Percentiles rank a stretch among this genome's conserved stretches.
Evolutionary conservation across 2,797 vertebrate genomes (phyloP).

Genomic region (Aplochiton taeniatus): DNA sequence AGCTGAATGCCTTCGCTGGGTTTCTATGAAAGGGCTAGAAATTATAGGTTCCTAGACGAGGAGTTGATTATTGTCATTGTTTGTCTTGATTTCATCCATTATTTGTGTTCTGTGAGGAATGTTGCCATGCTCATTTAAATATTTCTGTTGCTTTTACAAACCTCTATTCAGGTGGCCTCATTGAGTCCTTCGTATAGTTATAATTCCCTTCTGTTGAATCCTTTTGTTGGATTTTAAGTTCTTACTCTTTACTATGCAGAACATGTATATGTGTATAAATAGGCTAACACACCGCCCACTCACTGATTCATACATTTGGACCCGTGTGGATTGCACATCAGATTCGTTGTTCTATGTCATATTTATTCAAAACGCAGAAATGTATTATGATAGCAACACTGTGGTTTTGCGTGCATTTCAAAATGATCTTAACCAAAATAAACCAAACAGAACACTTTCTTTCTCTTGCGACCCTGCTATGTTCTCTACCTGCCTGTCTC

Average conservation of each 20-base stretch:
- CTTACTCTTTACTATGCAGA: not conserved
- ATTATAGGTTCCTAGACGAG: too few species aligned
- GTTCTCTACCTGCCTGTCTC: slow-evolving; percentile 5
- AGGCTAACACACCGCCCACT: not conserved
- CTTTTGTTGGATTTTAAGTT: not conserved
- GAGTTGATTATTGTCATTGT: not conserved
- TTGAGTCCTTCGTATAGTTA: not conserved
- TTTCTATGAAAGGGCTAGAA: slow-evolving; percentile 1
- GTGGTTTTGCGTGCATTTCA: too few species aligned
- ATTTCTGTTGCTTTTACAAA: slow-evolving; percentile 6
- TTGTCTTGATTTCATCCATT: slow-evolving; percentile 21
- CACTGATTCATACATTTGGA: not conserved
- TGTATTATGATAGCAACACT: not conserved
- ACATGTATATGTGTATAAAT: not conserved
- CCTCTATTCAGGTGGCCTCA: not conserved
- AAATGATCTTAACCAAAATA: too few species aligned
- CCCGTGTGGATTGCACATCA: not conserved
- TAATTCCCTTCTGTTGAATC: not conserved
- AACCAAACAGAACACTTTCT: not conserved
- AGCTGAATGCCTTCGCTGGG: not conserved
- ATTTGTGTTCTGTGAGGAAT: not conserved
- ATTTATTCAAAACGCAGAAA: not conserved
- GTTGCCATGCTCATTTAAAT: not conserved
- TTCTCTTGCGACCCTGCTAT: not conserved
- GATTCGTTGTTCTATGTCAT: not conserved